Base-by-base conservation (phyloP, 2,888 invertebrate genomes). In the Cerastis leucographa region DNA sequence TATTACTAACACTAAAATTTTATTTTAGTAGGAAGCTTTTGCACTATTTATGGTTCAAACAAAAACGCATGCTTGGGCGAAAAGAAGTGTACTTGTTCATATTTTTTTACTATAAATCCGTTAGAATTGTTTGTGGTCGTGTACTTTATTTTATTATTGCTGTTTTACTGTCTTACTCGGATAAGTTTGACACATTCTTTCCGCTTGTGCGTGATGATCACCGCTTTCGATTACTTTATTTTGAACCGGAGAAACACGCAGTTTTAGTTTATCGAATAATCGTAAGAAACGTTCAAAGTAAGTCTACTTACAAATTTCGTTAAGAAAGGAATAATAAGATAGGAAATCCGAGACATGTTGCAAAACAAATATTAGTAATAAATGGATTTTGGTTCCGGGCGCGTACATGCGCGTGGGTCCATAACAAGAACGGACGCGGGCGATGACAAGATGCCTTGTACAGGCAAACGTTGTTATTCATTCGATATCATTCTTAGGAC, bases 181-280 rank as follows among this genome's bases (percentile, higher is more conserved):
- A 94, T 95, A 92, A 94, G 91, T 93, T 94, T 90, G 92, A 95
- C 96, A 96, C 96, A 92, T 96, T 95, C 96, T 96, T 96, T 96
- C 95, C 96, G 96, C 96, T 96, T 96, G 92, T 94, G 96, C 96
- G 96, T 96, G 95, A 93, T 96, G 94, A 92, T 95, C 96, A 96
- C 96, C 90, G 96, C 96, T 96, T 96, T 92, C 89, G 88, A 92
- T 92, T 93, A 90, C 89, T 94, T 94, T 92, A 85, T 88, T 86
- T 89, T 85, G 69, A 85, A 84, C 76, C 77, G 74, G 69, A 84
- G 80, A 67, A 87, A 83, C 81, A 85, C 86, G 86, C 83, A 71
- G 71, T 67, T 66, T 74, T 77, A 77, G 44, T 69, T 69, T 62
- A 74, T 51, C 22, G 72, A 61, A 78, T 40, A 73, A 54, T 70